Evolutionary conservation across 2,888 invertebrate species (phyloP).

Genomic region (Drosophila aldrichi): DNA sequence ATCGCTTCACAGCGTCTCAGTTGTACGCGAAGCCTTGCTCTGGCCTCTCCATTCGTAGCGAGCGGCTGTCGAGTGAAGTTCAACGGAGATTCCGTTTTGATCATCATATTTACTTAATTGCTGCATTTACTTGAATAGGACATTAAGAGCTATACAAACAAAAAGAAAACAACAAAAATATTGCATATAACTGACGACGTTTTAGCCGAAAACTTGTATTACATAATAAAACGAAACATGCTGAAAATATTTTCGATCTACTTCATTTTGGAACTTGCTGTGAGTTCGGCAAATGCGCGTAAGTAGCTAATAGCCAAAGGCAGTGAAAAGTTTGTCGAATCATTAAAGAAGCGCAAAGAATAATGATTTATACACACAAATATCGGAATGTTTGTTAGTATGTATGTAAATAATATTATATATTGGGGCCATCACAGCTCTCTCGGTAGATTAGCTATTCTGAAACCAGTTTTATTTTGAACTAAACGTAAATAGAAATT

Average conservation of each 20-base stretch:
- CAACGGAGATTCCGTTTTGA: conserved; percentile 44
- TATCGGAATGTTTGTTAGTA: conserved; percentile 6
- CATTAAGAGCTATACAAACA: background rate
- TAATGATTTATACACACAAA: conserved; percentile 25
- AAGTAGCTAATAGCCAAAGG: conserved; percentile 46
- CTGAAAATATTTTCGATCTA: conserved; percentile 18
- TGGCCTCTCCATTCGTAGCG: conserved; percentile 23
- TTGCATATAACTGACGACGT: conserved; percentile 53
- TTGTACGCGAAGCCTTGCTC: conserved; percentile 56
- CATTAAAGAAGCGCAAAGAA: conserved; percentile 22
- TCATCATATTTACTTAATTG: conserved; percentile 34
- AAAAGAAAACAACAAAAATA: background rate
- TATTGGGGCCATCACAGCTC: conserved; percentile 48
- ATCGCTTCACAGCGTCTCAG: conserved; percentile 27
- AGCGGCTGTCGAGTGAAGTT: conserved; percentile 14
- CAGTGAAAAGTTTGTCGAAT: conserved; percentile 21
- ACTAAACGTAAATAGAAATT: conserved; percentile 31
- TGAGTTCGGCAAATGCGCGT: conserved; percentile 56
- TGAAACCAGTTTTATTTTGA: conserved; percentile 64
- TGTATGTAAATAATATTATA: background rate
- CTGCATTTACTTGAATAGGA: conserved; percentile 41
- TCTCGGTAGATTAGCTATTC: conserved; percentile 16
- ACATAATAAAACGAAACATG: conserved; percentile 32
- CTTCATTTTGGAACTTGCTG: conserved; percentile 38
- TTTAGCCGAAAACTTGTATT: conserved; percentile 34